Evolutionary conservation across 2,888 invertebrate genomes (phyloP), one percentile per base, ranked within the genome.

Genomic region (Eustalomyia histrio): DNA sequence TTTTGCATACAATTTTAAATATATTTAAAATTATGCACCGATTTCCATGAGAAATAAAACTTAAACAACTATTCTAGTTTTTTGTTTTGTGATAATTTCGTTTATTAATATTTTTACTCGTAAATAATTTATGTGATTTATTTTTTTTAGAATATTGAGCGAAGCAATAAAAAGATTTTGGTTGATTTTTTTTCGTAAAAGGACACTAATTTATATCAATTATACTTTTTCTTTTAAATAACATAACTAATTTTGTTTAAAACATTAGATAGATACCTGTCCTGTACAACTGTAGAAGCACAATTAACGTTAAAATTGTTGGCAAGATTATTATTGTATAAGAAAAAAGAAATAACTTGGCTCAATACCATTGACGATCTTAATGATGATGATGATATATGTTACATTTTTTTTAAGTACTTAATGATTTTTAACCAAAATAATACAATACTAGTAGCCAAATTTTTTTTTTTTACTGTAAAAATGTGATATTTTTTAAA

Each of bases 41-140:
- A n/a, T n/a, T n/a, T n/a, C n/a, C n/a, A n/a, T n/a, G n/a, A n/a
- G n/a, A n/a, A n/a, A n/a, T n/a, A 47, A 47, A 47, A n/a, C 43
- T 4, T 6, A 47, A 57, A 55, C 55, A 55, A 67, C 73, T 24
- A 35, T 60, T 53, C 52, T 33, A 71, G 29, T 69, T 61, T 74
- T 67, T 67, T 61, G 17, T 67, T 61, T 73, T 73, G 72, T 73
- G 60, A 68, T 79, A 67, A 73, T 79, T 79, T 73, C 67, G 61
- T 79, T 81, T 81, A 75, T 81, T 75, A 75, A 75, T 79, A 79
- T 79, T 75, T 79, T 75, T 64, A 65, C 43, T 71, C 67, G 71
- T 78, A 71, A 61, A 55, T 78, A 78, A 72, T 53, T 67, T 53
- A 55, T 24, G 43, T 60, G 58, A 69, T 64, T 71, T 75, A 3